Conservation (phyloP, 2,797 vertebrate species). For the Lithobates sylvaticus region DNA sequence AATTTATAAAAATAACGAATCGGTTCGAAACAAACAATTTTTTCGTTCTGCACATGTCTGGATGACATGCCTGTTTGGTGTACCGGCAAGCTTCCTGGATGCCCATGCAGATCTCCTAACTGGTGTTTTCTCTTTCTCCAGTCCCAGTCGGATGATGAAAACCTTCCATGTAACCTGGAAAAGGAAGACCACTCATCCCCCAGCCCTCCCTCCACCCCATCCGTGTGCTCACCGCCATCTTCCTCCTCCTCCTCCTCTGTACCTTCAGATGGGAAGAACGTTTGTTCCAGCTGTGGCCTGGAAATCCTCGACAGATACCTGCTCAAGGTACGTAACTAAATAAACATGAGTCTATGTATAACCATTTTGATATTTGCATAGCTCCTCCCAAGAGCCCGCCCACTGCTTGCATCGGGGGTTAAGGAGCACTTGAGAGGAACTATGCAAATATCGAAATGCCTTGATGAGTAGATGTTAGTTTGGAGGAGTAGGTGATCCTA, state of each 20-base stretch:
- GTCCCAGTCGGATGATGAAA: constrained; percentile 93
- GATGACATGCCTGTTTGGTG: too few species aligned
- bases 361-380: too few species aligned
- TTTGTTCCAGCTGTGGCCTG: constrained; percentile 94
- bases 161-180: constrained; percentile 87
- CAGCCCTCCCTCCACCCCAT: constrained; percentile 91
- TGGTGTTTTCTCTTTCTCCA: constrained; percentile 64
- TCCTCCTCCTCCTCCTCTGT: constrained; percentile 89
- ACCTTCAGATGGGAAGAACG: constrained; percentile 89
- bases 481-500: too few species aligned
- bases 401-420: too few species aligned
- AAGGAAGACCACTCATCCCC: constrained; percentile 89
- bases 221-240: constrained; percentile 89
- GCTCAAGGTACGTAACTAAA: constrained; percentile 82
- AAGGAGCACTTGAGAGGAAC: too few species aligned
- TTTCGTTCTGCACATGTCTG: too few species aligned
- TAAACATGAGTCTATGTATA: neutral
- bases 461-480: too few species aligned
- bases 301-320: constrained; percentile 93
- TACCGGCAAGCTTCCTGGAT: too few species aligned
- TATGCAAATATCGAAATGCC: too few species aligned
- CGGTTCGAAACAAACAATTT: too few species aligned
- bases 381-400: too few species aligned
- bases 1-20: too few species aligned
- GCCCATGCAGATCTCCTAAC: neutral